phyloP scores from a whole-genome alignment of 2,113 vertebrate genomes.

The Tachysurus vachellii region DNA sequence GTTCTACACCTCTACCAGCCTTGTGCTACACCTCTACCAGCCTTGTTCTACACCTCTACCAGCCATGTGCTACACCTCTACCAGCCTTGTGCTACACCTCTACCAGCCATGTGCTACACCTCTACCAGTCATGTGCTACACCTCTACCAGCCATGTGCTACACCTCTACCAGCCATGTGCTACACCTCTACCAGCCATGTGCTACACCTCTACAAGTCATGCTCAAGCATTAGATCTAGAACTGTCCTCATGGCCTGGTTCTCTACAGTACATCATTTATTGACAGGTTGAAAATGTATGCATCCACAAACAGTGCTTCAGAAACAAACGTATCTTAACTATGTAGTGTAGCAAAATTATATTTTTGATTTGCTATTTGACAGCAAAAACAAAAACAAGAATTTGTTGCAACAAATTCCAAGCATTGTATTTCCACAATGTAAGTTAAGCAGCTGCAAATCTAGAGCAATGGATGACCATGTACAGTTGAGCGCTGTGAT shows the following conservation, averaged over 20 bases:
- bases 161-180: too few species aligned
- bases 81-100: too few species aligned
- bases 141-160: too few species aligned
- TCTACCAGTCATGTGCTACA: too few species aligned
- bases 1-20: too few species aligned
- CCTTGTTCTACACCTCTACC: too few species aligned
- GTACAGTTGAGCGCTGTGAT: conserved; percentile 55
- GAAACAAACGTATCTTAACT: not conserved
- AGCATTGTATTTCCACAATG: not conserved
- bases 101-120: too few species aligned
- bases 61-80: too few species aligned
- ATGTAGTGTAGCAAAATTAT: not conserved
- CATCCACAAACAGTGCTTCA: not conserved
- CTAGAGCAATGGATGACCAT: conserved; percentile 52
- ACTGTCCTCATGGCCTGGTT: not conserved
- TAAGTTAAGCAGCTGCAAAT: not conserved
- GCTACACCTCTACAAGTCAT: too few species aligned
- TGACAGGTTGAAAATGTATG: not conserved
- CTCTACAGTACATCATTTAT: not conserved
- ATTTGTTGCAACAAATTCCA: not conserved
- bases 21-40: too few species aligned
- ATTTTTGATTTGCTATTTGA: not conserved
- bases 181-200: too few species aligned
- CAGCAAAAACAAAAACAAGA: not conserved
- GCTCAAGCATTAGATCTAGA: not conserved